Conservation (phyloP, 2,888 invertebrate species). For the Byasa hedistus region DNA sequence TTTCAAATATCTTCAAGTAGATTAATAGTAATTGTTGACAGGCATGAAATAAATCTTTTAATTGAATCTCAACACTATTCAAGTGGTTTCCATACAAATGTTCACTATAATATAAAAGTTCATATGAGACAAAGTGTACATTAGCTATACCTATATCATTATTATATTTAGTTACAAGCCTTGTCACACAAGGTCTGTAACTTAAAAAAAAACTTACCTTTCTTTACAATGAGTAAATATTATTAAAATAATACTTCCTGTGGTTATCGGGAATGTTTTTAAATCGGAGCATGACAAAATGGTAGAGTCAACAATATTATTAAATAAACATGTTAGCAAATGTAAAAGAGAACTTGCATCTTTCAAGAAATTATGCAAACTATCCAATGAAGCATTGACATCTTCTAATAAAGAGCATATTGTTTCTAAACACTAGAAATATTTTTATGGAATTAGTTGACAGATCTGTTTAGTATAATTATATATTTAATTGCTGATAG, state of each 20-base stretch:
- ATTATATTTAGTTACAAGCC: background rate
- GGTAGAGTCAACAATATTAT: constrained; percentile 49
- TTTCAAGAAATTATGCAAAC: constrained; percentile 48
- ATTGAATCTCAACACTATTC: constrained; percentile 50
- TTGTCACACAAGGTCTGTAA: background rate
- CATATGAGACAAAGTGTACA: background rate
- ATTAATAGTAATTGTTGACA: constrained; percentile 69
- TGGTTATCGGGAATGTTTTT: constrained; percentile 53
- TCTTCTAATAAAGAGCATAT: constrained; percentile 44
- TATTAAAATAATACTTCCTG: constrained; percentile 58
- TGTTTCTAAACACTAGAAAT: constrained; percentile 54
- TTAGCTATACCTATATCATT: too few species aligned
- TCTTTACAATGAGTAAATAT: constrained; percentile 75
- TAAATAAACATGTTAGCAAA: constrained; percentile 51
- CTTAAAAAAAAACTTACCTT: constrained; percentile 53
- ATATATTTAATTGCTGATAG: background rate
- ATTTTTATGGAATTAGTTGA: constrained; percentile 5
- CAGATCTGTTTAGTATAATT: background rate
- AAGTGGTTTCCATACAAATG: constrained; percentile 58
- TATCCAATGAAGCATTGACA: constrained; percentile 37
- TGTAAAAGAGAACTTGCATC: constrained; percentile 52
- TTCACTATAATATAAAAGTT: constrained; percentile 54
- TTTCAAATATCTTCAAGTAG: constrained; percentile 64
- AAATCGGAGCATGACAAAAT: constrained; percentile 47
- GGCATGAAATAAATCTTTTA: constrained; percentile 65